These are phyloP conservation scores for Lutjanus argentimaculatus DNA, from an alignment of 2,797 vertebrate species.

Conservation along the genomic window DNA sequence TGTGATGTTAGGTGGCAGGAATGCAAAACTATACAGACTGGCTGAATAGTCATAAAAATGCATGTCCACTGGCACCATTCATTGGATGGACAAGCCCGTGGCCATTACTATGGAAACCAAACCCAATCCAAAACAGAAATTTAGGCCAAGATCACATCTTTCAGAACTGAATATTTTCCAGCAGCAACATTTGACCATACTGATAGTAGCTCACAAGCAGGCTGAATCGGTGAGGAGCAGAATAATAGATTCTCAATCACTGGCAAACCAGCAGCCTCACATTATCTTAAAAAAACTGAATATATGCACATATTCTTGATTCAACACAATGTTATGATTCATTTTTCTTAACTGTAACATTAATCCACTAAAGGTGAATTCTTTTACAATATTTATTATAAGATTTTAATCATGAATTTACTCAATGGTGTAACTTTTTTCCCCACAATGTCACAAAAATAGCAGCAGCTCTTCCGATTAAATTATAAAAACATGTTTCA, in stretches of 20 bases:
- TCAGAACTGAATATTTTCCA: conserved; percentile 66
- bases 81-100: conserved; percentile 55
- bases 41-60: conserved; percentile 61
- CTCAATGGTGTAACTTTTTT: conserved; percentile 8
- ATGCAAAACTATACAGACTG: conserved; percentile 34
- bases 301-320: conserved; percentile 27
- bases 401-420: conserved; percentile 10
- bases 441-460: neutral
- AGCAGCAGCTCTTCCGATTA: neutral
- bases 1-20: neutral
- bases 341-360: conserved; percentile 8
- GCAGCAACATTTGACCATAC: conserved; percentile 58
- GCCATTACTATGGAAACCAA: conserved; percentile 79
- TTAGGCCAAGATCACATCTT: conserved; percentile 66
- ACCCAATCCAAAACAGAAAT: conserved; percentile 69
- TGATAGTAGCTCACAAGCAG: conserved; percentile 49
- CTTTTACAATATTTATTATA: neutral
- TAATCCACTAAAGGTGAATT: conserved; percentile 14
- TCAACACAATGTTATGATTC: conserved; percentile 5
- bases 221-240: conserved; percentile 34
- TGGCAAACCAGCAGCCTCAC: conserved; percentile 23
- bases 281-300: conserved; percentile 15
- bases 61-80: conserved; percentile 59
- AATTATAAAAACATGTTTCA: conserved; percentile 33
- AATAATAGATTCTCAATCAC: conserved; percentile 36